A percentile compares a stretch with the other conserved stretches of the same genome.
These are phyloP conservation scores for Drosophila hamatofila DNA, from an alignment of 2,888 invertebrate genomes.

Conservation along the genomic window DNA sequence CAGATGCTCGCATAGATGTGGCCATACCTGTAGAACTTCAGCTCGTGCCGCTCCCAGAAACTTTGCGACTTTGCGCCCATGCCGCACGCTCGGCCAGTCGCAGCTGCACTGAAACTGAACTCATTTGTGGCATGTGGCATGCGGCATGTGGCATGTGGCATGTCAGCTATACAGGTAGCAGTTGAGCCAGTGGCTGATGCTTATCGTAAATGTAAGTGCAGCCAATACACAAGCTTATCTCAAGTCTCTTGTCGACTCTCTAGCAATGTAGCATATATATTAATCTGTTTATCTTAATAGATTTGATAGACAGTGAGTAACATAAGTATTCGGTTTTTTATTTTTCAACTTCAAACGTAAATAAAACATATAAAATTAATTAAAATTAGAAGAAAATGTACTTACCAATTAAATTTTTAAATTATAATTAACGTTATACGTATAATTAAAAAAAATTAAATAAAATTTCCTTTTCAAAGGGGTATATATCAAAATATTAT, in stretches of 20 bases:
- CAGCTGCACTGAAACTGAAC: constrained; percentile 16
- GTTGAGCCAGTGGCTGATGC: neutral
- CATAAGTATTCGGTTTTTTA: too few relatives aligned
- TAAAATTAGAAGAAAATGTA: too few relatives aligned
- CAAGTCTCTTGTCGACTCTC: neutral
- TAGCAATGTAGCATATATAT: neutral
- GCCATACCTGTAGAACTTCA: constrained; percentile 73
- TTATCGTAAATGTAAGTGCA: neutral
- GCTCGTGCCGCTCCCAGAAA: constrained; percentile 76
- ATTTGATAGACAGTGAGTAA: too few relatives aligned
- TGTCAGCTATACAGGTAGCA: neutral
- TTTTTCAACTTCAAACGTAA: too few relatives aligned
- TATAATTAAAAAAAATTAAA: too few relatives aligned
- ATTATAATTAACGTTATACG: too few relatives aligned
- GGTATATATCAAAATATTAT: too few relatives aligned
- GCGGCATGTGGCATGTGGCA: neutral
- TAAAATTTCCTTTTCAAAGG: too few relatives aligned
- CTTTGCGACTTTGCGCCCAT: constrained; percentile 36
- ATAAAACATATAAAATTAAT: too few relatives aligned
- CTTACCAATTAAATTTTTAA: too few relatives aligned
- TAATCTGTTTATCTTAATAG: neutral
- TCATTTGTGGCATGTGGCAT: neutral
- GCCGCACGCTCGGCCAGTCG: constrained; percentile 11
- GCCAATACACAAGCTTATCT: neutral
- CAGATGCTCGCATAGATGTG: constrained; percentile 76